Percentiles rank a stretch among this genome's conserved stretches.
These are phyloP conservation scores for Heteromurus nitidus DNA, from an alignment of 2,888 invertebrate species.

Conservation along the genomic window DNA sequence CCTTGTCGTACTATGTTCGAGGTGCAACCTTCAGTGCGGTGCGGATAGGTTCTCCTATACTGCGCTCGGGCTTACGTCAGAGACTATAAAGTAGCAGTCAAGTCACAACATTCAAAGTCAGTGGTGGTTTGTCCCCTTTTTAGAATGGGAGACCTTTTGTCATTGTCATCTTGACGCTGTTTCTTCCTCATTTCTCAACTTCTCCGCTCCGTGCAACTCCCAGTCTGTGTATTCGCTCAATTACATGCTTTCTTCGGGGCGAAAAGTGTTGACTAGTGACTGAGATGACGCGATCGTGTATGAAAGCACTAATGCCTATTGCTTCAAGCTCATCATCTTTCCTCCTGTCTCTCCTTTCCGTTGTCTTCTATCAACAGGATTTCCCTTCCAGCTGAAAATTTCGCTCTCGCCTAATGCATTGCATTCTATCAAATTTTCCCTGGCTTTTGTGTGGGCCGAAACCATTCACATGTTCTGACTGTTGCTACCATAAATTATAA, in stretches of 20 bases:
- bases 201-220: not conserved
- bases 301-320: not conserved
- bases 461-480: not conserved
- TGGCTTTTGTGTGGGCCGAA: not conserved
- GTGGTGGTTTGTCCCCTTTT: constrained; percentile 48
- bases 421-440: constrained; percentile 4
- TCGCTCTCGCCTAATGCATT: constrained; percentile 23
- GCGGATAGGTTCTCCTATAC: not conserved
- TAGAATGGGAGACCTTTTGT: constrained; percentile 49
- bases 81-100: not conserved
- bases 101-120: constrained; percentile 36
- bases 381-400: constrained; percentile 49
- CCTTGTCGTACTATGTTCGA: not conserved
- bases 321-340: constrained; percentile 48
- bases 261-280: constrained; percentile 49
- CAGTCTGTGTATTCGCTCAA: constrained; percentile 29
- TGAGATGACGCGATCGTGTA: not conserved
- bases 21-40: not conserved
- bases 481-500: constrained; percentile 45
- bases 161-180: constrained; percentile 44
- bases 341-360: constrained; percentile 28
- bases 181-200: constrained; percentile 36
- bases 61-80: not conserved
- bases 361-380: constrained; percentile 54
- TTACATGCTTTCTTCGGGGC: constrained; percentile 46